Conservation (phyloP, 2,797 vertebrate species). For the Margarornis squamiger region DNA sequence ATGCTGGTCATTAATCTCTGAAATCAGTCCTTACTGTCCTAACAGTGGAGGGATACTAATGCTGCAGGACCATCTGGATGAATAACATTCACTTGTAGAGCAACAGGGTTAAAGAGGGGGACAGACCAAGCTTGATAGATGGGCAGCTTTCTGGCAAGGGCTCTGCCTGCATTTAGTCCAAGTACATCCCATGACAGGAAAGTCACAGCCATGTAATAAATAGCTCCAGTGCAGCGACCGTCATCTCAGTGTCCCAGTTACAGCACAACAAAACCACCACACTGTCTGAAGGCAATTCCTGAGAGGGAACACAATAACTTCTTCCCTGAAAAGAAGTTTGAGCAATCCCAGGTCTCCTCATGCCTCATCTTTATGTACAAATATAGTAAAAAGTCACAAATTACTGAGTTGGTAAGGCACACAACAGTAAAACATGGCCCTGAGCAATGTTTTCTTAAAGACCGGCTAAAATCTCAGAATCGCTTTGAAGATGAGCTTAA, state of each 20-base stretch:
- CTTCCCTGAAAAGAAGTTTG: not conserved
- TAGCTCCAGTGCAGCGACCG: not conserved
- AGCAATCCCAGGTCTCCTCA: not conserved
- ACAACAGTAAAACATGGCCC: not conserved
- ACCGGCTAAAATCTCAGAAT: not conserved
- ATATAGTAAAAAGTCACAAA: conserved; percentile 6
- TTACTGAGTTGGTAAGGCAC: not conserved
- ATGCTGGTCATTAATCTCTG: not conserved
- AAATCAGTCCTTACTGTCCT: not conserved
- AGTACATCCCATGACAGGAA: not conserved
- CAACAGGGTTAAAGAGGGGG: not conserved
- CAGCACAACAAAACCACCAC: not conserved
- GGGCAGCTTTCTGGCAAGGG: not conserved
- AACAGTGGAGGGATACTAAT: not conserved
- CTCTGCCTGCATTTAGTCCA: not conserved
- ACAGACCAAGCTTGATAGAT: not conserved
- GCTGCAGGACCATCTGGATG: not conserved
- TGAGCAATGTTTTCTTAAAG: not conserved
- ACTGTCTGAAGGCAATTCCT: not conserved
- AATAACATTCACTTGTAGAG: not conserved
- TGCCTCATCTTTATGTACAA: not conserved
- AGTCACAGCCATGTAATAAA: not conserved
- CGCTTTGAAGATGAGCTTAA: not conserved
- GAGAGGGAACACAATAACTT: not conserved
- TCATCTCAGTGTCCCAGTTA: not conserved